phyloP scores from a whole-genome alignment of 2,113 vertebrate species.

The Nothoprocta pentlandii region DNA sequence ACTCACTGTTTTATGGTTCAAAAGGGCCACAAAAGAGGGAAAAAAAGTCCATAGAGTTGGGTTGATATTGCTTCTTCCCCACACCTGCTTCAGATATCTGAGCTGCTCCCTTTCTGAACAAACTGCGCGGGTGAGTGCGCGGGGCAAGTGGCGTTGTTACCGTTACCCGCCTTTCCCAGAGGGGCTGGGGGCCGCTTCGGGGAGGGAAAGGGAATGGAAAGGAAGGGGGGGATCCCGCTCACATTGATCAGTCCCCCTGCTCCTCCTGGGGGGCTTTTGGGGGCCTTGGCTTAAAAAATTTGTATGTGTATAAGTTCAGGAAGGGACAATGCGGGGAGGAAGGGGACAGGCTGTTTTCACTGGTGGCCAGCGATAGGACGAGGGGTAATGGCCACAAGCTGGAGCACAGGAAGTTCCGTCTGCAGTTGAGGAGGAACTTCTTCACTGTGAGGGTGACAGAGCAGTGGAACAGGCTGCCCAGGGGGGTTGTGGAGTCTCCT shows the following conservation, averaged over 20 bases:
- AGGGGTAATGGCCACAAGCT: too few species aligned
- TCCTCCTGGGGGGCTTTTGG: background rate
- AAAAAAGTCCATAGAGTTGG: background rate
- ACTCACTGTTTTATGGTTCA: background rate
- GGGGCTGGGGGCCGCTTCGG: background rate
- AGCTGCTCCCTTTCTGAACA: background rate
- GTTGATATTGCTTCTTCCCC: background rate
- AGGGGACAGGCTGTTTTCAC: too few species aligned
- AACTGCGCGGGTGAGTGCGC: background rate
- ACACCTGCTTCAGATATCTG: background rate
- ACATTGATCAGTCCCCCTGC: background rate
- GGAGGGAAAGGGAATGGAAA: background rate
- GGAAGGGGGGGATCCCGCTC: background rate
- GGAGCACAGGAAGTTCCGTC: too few species aligned
- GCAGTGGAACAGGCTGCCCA: too few species aligned
- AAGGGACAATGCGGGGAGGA: too few species aligned
- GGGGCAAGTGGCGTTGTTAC: too few species aligned
- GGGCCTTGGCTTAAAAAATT: background rate
- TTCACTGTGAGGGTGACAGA: too few species aligned
- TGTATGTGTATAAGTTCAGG: too few species aligned
- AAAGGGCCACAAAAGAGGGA: background rate
- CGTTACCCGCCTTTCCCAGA: too few species aligned
- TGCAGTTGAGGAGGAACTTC: too few species aligned
- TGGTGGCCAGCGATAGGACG: too few species aligned
- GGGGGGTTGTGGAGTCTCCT: too few species aligned